phyloP scores from a whole-genome alignment of 2,888 invertebrate genomes.

The Oxycera nigricornis region DNA sequence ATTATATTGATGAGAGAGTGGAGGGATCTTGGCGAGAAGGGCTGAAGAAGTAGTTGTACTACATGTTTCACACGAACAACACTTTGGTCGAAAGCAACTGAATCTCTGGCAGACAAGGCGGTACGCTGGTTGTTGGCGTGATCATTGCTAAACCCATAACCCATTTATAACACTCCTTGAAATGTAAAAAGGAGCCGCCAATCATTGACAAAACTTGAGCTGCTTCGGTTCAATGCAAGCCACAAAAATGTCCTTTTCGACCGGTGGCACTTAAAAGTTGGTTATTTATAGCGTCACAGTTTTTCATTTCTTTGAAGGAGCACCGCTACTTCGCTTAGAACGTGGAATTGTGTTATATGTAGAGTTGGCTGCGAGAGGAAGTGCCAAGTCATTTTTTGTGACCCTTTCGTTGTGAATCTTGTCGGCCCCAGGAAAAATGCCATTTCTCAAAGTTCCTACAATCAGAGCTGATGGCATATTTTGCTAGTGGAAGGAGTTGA shows the following conservation, averaged over 20 bases:
- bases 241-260: conserved; percentile 17
- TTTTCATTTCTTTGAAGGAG: conserved; percentile 8
- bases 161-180: conserved; percentile 26
- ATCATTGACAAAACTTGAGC: conserved; percentile 8
- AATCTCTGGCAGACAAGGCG: neutral
- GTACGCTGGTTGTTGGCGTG: neutral
- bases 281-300: conserved; percentile 21
- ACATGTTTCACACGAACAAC: conserved; percentile 10
- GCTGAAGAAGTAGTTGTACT: neutral
- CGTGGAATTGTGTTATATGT: neutral
- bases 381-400: neutral
- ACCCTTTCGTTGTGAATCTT: neutral
- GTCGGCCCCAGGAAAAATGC: neutral
- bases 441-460: conserved; percentile 22
- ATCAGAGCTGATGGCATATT: conserved; percentile 5
- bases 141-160: conserved; percentile 21
- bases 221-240: neutral
- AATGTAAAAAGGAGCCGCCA: conserved; percentile 27
- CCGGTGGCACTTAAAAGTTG: conserved; percentile 13
- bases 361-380: neutral
- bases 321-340: neutral
- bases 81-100: conserved; percentile 7
- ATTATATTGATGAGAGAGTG: conserved; percentile 14
- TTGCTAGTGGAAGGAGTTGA: neutral
- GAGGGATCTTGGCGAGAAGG: neutral